Conservation (phyloP, 2,113 vertebrate genomes). For the Takifugu flavidus region DNA sequence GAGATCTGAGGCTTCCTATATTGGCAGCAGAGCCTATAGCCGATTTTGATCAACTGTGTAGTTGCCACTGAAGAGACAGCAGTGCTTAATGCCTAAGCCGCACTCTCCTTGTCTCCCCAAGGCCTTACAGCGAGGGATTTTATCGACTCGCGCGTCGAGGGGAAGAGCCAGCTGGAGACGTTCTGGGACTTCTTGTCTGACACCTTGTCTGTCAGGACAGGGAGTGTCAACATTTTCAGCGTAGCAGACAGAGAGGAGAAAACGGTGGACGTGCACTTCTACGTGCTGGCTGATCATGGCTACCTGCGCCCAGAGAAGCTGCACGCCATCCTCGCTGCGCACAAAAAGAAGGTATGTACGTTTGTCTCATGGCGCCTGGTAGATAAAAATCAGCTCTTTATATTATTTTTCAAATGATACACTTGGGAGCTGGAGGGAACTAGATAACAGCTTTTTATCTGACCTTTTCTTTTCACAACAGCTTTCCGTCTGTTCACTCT, state of each 20-base stretch:
- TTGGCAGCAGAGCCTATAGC: too few species aligned
- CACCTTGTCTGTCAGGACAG: conserved; percentile 66
- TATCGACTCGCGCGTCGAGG: conserved; percentile 67
- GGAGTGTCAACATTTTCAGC: conserved; percentile 75
- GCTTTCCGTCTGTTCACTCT: conserved; percentile 45
- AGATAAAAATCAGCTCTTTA: conserved; percentile 58
- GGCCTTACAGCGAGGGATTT: conserved; percentile 82
- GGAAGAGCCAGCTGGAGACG: conserved; percentile 68
- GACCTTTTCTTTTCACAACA: conserved; percentile 56
- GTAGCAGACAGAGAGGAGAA: conserved; percentile 66
- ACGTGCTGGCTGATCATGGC: conserved; percentile 58
- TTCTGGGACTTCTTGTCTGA: conserved; percentile 80
- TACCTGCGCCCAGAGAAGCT: conserved; percentile 79
- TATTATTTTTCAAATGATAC: conserved; percentile 56
- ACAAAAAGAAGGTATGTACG: conserved; percentile 76
- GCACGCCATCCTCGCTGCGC: conserved; percentile 72
- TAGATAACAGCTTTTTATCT: conserved; percentile 62
- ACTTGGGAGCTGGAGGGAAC: conserved; percentile 33
- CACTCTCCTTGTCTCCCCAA: conserved; percentile 62
- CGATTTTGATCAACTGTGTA: conserved; percentile 55
- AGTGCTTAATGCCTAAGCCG: conserved; percentile 34
- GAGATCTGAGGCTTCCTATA: conserved; percentile 24
- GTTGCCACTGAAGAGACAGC: conserved; percentile 54
- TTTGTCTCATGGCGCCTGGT: conserved; percentile 18
- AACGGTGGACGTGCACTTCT: conserved; percentile 77